Conservation (phyloP, 1,140 invertebrate species). For the Parasteatoda tepidariorum region DNA sequence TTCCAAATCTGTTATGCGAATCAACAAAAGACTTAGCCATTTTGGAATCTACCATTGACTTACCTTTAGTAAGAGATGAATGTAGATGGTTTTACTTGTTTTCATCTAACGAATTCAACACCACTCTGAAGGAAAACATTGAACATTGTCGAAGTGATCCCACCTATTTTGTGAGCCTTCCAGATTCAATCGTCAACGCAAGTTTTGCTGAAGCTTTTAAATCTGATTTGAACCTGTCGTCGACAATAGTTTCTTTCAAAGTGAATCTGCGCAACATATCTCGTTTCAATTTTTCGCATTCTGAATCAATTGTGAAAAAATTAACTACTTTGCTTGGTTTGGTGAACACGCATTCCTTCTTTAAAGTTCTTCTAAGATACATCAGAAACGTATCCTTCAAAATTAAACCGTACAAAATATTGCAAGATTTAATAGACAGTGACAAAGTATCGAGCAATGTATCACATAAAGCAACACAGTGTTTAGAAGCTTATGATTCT, state of each 20-base stretch:
- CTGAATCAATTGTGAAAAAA: background rate
- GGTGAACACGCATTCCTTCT: background rate
- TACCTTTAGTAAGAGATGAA: background rate
- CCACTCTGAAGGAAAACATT: background rate
- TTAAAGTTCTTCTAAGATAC: background rate
- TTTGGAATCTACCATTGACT: slow-evolving; percentile 10
- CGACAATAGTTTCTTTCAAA: background rate
- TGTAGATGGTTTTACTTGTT: background rate
- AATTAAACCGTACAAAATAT: background rate
- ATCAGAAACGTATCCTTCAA: background rate
- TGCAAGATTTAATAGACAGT: background rate
- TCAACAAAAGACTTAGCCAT: background rate
- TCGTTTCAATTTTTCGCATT: background rate
- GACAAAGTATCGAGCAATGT: background rate
- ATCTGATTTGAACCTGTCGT: background rate
- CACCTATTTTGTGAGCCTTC: background rate
- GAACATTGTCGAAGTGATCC: background rate
- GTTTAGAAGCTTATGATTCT: background rate
- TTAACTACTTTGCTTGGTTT: background rate
- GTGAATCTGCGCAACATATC: background rate
- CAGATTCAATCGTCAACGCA: background rate
- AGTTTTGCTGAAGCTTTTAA: background rate
- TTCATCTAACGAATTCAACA: slow-evolving; percentile 7
- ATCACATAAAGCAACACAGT: background rate
- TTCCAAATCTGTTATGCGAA: background rate